These are phyloP conservation scores for Diaphora mendica DNA, from an alignment of 2,888 invertebrate genomes.

Conservation along the genomic window DNA sequence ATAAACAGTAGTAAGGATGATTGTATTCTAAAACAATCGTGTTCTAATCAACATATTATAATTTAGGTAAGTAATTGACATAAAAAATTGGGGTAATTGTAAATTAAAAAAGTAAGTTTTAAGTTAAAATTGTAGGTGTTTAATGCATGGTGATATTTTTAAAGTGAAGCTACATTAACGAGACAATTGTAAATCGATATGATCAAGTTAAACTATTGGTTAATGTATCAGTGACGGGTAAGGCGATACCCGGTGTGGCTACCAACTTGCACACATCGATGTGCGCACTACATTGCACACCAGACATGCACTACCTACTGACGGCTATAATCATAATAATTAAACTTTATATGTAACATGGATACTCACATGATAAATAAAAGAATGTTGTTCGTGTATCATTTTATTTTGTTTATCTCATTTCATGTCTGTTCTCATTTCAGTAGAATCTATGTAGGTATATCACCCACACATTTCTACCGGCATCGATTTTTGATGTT, in stretches of 20 bases:
- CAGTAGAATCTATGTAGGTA: too few species aligned
- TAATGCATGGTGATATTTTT: neutral
- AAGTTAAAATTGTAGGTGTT: neutral
- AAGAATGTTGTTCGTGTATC: neutral
- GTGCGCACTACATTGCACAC: slow-evolving; percentile 45
- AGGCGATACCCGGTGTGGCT: slow-evolving; percentile 72
- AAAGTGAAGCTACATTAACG: slow-evolving; percentile 70
- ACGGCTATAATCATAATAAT: slow-evolving; percentile 42
- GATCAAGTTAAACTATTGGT: slow-evolving; percentile 83
- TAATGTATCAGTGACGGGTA: slow-evolving; percentile 81
- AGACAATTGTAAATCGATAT: slow-evolving; percentile 77
- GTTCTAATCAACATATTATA: too few species aligned
- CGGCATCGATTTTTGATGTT: too few species aligned
- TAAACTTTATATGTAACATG: slow-evolving; percentile 21
- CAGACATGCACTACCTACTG: slow-evolving; percentile 45
- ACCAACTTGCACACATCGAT: slow-evolving; percentile 68
- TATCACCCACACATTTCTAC: too few species aligned
- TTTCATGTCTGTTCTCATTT: too few species aligned
- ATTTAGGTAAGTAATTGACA: too few species aligned
- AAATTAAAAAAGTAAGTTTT: too few species aligned
- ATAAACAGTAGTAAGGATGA: too few species aligned
- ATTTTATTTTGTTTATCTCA: neutral
- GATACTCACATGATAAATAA: neutral
- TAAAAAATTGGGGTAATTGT: too few species aligned
- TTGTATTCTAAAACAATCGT: too few species aligned